Evolutionary conservation across 2,797 vertebrate genomes (phyloP), one percentile per base, ranked within the genome.

Genomic region (Xenops minutus): DNA sequence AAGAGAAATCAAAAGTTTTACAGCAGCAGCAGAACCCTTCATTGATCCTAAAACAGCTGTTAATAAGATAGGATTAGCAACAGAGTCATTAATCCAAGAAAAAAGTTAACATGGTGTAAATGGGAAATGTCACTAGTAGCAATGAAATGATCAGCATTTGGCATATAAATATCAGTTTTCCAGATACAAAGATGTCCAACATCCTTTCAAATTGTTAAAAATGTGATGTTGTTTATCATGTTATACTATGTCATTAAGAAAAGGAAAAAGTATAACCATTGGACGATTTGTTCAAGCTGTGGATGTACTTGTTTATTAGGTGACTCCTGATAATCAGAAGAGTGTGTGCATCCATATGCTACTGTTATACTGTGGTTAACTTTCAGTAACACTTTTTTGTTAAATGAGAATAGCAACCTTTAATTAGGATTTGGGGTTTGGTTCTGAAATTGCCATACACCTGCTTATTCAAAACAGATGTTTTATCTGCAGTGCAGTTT

Each of bases 381-480:
- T 89, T 93, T 74, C 77, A 95, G 77, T 30, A 87, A 85, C 74
- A 93, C 81, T 95, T 92, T 84, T 93, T 86, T 94, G 77, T 93
- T 93, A 85, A 95, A 92, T 85, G 92, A 74, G 71, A 96, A 95
- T 58, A 85, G 68, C 80, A 96, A 94, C 74, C 77, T 96, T 96
- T 96, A 96, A 96, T 97, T 96, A 96, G 92, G 78, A 95, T 95
- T 93, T 96, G 88, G 71, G 89, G 71, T 66, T 96, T 96, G 88
- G 67, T 95, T 93, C 89, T 94, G 93, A 96, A 95, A 96, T 96
- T 97, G 88, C 93, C 71, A 89, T 89, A 94, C 85, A 96, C 94
- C 96, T 96, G 96, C 83, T 96, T 95, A 95, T 94, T 96, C 93
- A 96, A 96, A 97, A 93, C 95, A 96, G 96, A 96, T 96, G 94